Evolutionary conservation across 2,888 invertebrate genomes (phyloP), one percentile per base, ranked within the genome.

Genomic region (Tenthredo livida): DNA sequence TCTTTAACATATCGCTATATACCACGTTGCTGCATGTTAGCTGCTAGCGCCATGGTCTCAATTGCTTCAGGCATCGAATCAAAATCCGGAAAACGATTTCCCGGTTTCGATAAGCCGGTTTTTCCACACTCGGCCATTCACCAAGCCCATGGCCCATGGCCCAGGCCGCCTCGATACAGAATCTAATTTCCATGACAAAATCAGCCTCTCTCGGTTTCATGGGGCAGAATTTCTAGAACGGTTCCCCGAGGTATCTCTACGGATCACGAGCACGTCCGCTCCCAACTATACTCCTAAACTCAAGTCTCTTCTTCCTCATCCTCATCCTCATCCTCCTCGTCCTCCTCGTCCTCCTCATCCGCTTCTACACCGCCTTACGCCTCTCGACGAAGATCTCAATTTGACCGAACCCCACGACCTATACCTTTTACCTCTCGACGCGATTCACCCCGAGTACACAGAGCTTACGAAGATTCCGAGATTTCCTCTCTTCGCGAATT

Each of bases 231-330:
- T 61, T 80, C 37, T 40, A 12, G 37, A 61, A 80, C 58, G 61
- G 80, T 80, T 61, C 61, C 80, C 58, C 61, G 80, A 80, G 70
- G 82, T 70, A 89, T 89, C 89, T 87, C 84, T 21, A 37, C 37
- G 61, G 85, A 89, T 89, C 89, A 85, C 86, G 84, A 87, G 85
- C 89, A 89, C 89, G 89, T 89, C 86, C 87, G 85, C 85, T 86
- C 77, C 87, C 86, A 85, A 86, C 86, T 87, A 85, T 87, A 83
- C 82, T 88, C 84, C 85, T 86, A 86, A 85, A 86, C 73, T 85
- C 85, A 72, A 82, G 80, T 83, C 85, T 58, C 67, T 83, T 75
- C 85, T 73, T 84, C 50, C 80, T 54, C 72, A 40, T 65, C 29
- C n/a, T 65, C 75, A 21, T 54, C 29, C 17, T 17, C 37, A 5